Conservation (phyloP, 2,797 vertebrate species). For the Heterohyrax brucei region DNA sequence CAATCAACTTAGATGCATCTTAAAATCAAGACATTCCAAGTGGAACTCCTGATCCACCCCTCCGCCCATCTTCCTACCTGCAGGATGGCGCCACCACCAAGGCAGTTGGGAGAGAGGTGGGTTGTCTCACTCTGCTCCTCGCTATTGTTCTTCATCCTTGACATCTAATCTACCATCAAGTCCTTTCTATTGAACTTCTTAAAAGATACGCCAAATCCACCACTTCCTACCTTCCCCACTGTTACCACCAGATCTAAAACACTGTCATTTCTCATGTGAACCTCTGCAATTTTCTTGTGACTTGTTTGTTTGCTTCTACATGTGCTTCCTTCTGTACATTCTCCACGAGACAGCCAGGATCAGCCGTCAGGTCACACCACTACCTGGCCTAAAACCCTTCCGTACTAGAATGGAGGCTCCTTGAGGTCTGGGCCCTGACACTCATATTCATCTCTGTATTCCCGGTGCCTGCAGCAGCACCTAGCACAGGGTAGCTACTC, state of each 20-base stretch:
- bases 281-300: neutral
- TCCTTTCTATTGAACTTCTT: conserved; percentile 16
- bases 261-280: neutral
- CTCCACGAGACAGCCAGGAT: neutral
- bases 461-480: neutral
- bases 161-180: neutral
- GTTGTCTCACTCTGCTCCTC: neutral
- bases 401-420: neutral
- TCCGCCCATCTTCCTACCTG: neutral
- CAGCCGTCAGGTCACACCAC: neutral
- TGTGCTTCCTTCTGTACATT: rapidly evolving
- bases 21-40: neutral
- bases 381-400: neutral
- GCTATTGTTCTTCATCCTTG: neutral
- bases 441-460: neutral
- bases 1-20: conserved; percentile 10
- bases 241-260: neutral
- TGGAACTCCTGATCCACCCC: neutral
- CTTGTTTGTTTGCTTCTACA: neutral
- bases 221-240: neutral
- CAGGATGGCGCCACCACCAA: neutral
- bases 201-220: neutral
- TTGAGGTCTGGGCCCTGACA: neutral
- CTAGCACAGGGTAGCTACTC: neutral
- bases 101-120: neutral